phyloP scores from a whole-genome alignment of 2,888 invertebrate genomes.

The Cantharis lateralis region DNA sequence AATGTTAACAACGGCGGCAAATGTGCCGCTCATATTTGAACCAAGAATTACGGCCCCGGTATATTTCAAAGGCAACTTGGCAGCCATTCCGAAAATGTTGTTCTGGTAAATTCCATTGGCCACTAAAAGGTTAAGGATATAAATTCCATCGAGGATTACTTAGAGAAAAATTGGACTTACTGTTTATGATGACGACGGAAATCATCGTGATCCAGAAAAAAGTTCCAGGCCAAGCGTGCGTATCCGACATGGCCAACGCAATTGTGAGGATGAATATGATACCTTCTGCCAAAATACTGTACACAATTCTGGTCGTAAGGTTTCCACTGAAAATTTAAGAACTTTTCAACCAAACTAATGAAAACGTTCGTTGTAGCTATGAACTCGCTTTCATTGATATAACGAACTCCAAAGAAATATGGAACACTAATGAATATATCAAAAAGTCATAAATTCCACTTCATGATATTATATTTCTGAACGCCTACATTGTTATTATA shows the following conservation, averaged over 20 bases:
- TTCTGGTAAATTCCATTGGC: conserved; percentile 97
- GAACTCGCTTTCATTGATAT: too few relatives aligned
- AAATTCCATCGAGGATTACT: not conserved
- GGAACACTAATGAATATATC: too few relatives aligned
- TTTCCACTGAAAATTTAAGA: conserved; percentile 69
- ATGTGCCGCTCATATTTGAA: conserved; percentile 88
- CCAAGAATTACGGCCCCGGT: conserved; percentile 95
- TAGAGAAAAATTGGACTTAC: conserved; percentile 61
- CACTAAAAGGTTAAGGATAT: conserved; percentile 60
- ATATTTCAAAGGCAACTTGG: conserved; percentile 88
- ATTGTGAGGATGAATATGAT: conserved; percentile 85
- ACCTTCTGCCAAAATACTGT: conserved; percentile 80
- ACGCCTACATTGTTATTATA: too few relatives aligned
- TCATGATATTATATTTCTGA: too few relatives aligned
- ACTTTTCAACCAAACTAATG: too few relatives aligned
- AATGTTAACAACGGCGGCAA: conserved; percentile 79
- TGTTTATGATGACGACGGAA: conserved; percentile 81
- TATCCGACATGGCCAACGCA: conserved; percentile 86
- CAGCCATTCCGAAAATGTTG: conserved; percentile 94
- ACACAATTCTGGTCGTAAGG: conserved; percentile 84
- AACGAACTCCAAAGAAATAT: too few relatives aligned
- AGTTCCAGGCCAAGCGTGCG: conserved; percentile 70
- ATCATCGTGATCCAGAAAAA: conserved; percentile 91
- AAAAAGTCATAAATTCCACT: too few relatives aligned
- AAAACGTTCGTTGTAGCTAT: too few relatives aligned